Percentiles rank a stretch among this genome's conserved stretches.
Conservation (phyloP, 2,797 vertebrate genomes). For the Micromesistius poutassou region DNA sequence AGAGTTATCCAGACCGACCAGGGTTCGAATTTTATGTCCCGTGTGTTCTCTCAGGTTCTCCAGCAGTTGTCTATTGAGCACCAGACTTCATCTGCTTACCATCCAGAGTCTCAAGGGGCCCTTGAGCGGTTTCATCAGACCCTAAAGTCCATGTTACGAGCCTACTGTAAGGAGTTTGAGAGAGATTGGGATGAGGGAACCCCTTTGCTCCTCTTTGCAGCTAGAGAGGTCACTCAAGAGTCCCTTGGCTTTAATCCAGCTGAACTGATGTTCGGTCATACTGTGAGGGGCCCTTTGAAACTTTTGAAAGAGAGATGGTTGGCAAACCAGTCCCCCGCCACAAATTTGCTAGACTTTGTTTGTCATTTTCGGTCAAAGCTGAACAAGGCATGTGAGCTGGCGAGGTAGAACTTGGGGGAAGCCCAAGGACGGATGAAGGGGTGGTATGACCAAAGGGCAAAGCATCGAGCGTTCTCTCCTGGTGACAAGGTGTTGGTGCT, state of each 20-base stretch:
- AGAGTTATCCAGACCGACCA: neutral
- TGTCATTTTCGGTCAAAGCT: slow-evolving; percentile 1
- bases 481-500: slow-evolving; percentile 1
- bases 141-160: neutral
- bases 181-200: slow-evolving; percentile 12
- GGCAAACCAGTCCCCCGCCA: neutral
- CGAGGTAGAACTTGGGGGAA: neutral
- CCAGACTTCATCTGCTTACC: neutral
- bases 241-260: slow-evolving; percentile 6
- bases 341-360: neutral
- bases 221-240: neutral
- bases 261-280: slow-evolving; percentile 1
- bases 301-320: neutral
- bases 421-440: neutral
- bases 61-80: neutral
- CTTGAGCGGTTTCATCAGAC: neutral
- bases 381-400: neutral
- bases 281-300: slow-evolving; percentile 8
- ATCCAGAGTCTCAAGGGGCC: slow-evolving; percentile 8
- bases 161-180: slow-evolving; percentile 6
- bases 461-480: too few relatives aligned
- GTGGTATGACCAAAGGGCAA: neutral
- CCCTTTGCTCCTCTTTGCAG: neutral
- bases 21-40: neutral
- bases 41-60: neutral